Base-by-base conservation (phyloP, 2,888 invertebrate genomes). In the Lasioglossum lativentre region DNA sequence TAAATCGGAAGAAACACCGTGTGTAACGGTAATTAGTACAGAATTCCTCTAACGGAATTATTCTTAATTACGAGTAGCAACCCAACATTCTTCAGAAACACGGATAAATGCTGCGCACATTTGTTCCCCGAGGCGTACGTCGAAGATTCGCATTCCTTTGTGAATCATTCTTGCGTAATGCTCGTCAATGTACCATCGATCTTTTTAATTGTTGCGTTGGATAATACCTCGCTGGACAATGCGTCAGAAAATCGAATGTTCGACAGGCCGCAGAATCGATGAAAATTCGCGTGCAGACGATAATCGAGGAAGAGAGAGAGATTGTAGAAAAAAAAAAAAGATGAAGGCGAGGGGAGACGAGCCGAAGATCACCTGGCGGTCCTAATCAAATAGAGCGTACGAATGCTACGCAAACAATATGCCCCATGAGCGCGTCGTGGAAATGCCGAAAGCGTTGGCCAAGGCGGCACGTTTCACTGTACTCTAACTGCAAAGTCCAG, bases 301-400 rank as follows among this genome's bases (percentile, higher is more conserved):
- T 87, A 87, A 89, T 78, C 74, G 84, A 85, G 78, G 78, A 81
- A 78, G 82, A 85, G 76, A 79, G 82, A 86, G 77, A 90, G 86
- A 85, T 71, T 84, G 88, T 84, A 77, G 82, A 86, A 78, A 83
- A 83, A 86, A 78, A 83, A 77, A 70, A 76, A 76, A 56, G 56
- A 56, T n/a, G 86, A 74, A 79, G 78, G n/a, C 56, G 40, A 66
- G 59, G 75, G 40, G 74, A 76, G 68, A 78, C 56, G 40, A 76
- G 71, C 73, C 72, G 78, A 38, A 88, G 89, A 94, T 93, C 95
- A 95, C 94, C 94, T 94, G 94, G 93, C 91, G 66, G 92, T 94
- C 95, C 94, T 94, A 93, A 93, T 95, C 95, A 95, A 95, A 95
- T 93, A 95, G 82, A 88, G 91, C 89, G 90, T 88, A 91, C 90